Evolutionary conservation across 2,113 vertebrate species (phyloP), one percentile per base, ranked within the genome.

Genomic region (Tragelaphus imberbis): DNA sequence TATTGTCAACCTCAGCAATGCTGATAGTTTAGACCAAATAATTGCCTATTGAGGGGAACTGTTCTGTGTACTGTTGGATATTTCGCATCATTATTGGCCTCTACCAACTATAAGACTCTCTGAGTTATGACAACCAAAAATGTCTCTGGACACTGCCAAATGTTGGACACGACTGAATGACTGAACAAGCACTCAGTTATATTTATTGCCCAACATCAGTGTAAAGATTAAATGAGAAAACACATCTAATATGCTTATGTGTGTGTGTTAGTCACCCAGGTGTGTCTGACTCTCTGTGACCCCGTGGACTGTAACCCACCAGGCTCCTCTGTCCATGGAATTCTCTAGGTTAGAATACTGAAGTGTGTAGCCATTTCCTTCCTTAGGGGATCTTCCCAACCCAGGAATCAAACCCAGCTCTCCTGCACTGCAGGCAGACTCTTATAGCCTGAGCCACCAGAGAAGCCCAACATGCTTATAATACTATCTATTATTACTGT

Each of bases 281-380:
- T 40, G 36, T 40, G 10, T 12, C n/a, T 71, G n/a, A 40, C n/a
- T 40, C 19, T 40, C 40, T 40, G 36, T 0, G 0, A 75, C 68
- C 36, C 68, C 36, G 3, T 6, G 68, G 21, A 40, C 21, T 40
- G 2, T 25, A 25, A 40, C 21, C n/a, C 5, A 0, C 36, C 36
- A 40, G 68, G 19, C 21, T 75, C 68, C 36, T 75, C 21, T 40
- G 36, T 75, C 36, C n/a, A 25, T 13, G 36, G n/a, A 75, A 75
- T 40, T 40, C n/a, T 23, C 68, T 36, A 75, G 36, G 21, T 36
- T 40, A 40, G 19, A 40, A 25, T 40, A 40, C 36, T 75, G 68
- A 75, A 23, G 36, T 23, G 10, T 12, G 19, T 40, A 75, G 21
- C 68, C 68, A 40, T 75, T 75, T 23, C 36, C 11, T 75, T 75